phyloP scores from a whole-genome alignment of 2,888 invertebrate genomes.

The Phasia obesa region DNA sequence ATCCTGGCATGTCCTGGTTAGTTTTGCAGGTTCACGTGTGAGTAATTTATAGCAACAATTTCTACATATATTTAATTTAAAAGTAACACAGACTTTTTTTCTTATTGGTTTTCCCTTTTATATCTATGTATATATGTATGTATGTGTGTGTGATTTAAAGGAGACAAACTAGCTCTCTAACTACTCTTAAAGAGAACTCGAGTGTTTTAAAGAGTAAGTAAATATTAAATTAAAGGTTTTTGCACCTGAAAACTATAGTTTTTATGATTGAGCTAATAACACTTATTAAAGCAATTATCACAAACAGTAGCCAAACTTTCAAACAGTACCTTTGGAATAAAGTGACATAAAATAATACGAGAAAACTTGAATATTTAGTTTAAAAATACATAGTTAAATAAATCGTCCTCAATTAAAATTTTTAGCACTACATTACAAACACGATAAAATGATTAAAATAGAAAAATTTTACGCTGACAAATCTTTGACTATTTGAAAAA shows the following conservation, averaged over 20 bases:
- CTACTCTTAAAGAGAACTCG: background rate
- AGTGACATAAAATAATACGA: too few species aligned
- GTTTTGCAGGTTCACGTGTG: slow-evolving; percentile 41
- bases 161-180: background rate
- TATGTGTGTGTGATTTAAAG: background rate
- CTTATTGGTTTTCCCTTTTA: background rate
- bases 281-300: too few species aligned
- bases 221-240: slow-evolving; percentile 4
- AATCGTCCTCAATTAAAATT: too few species aligned
- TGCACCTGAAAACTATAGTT: slow-evolving; percentile 2
- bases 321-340: too few species aligned
- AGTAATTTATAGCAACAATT: slow-evolving; percentile 59
- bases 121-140: too few species aligned
- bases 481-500: too few species aligned
- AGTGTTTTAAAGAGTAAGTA: background rate
- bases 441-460: too few species aligned
- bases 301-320: too few species aligned
- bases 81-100: slow-evolving; percentile 10
- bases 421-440: too few species aligned
- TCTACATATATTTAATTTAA: slow-evolving; percentile 26
- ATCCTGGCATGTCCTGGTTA: background rate
- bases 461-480: too few species aligned
- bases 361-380: too few species aligned
- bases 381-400: too few species aligned
- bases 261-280: background rate